Conservation (phyloP, 2,888 invertebrate genomes). For the Epistrophella euchroma region DNA sequence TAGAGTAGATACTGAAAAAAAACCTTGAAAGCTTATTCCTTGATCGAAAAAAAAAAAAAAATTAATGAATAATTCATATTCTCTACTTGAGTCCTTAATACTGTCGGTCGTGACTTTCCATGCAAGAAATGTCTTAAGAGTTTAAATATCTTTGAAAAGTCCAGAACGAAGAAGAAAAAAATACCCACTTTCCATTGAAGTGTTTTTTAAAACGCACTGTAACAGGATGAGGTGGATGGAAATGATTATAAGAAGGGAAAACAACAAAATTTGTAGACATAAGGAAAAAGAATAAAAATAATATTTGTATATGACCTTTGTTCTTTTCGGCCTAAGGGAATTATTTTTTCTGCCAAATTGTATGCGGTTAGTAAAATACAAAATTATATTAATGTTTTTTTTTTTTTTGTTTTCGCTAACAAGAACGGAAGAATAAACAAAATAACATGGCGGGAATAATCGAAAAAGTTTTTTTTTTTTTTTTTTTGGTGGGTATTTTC, state of each 20-base stretch:
- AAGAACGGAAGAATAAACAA: neutral
- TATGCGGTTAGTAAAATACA: slow-evolving; percentile 30
- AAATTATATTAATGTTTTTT: slow-evolving; percentile 21
- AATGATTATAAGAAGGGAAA: neutral
- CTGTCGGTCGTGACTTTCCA: slow-evolving; percentile 40
- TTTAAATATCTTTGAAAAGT: slow-evolving; percentile 54
- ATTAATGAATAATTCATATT: slow-evolving; percentile 33
- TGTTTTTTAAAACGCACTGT: slow-evolving; percentile 14
- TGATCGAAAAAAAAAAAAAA: slow-evolving; percentile 27
- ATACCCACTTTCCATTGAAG: slow-evolving; percentile 1
- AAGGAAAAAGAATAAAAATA: slow-evolving; percentile 18
- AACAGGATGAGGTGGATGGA: slow-evolving; percentile 1
- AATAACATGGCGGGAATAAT: slow-evolving; percentile 22
- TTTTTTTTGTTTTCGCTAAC: neutral
- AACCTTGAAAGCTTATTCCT: neutral
- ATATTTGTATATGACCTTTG: slow-evolving; percentile 30
- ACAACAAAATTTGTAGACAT: slow-evolving; percentile 4
- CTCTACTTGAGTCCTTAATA: slow-evolving; percentile 12
- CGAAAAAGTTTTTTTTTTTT: slow-evolving; percentile 26
- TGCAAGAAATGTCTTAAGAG: slow-evolving; percentile 50
- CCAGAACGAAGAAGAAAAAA: slow-evolving; percentile 1
- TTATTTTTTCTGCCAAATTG: slow-evolving; percentile 2
- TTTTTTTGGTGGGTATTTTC: neutral
- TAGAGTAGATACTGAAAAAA: neutral
- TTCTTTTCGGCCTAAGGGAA: neutral